These are phyloP conservation scores for Hoplias malabaricus DNA, from an alignment of 2,113 vertebrate genomes.

Conservation along the genomic window DNA sequence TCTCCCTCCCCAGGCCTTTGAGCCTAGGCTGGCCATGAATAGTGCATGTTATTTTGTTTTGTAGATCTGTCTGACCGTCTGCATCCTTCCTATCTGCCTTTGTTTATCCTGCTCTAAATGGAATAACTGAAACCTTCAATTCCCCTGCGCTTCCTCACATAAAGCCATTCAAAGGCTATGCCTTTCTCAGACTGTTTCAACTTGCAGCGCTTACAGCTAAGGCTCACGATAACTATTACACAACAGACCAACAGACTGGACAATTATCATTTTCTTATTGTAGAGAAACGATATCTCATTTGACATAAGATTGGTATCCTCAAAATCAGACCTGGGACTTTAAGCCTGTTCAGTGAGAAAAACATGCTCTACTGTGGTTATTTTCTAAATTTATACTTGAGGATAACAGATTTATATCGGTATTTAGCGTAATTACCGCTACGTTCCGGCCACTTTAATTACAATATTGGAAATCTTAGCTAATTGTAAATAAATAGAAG, in stretches of 20 bases:
- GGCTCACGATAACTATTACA: neutral
- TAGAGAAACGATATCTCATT: neutral
- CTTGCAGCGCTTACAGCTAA: neutral
- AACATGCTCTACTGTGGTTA: too few relatives aligned
- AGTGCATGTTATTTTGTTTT: slow-evolving; percentile 76
- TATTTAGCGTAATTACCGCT: too few relatives aligned
- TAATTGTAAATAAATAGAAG: too few relatives aligned
- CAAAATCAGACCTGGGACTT: too few relatives aligned
- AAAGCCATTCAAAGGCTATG: neutral
- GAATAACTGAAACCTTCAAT: slow-evolving; percentile 60
- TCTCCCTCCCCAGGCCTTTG: slow-evolving; percentile 62
- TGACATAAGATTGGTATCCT: too few relatives aligned
- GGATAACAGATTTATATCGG: too few relatives aligned
- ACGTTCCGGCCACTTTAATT: too few relatives aligned
- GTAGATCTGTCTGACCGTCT: slow-evolving; percentile 68
- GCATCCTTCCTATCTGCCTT: slow-evolving; percentile 42
- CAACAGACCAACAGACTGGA: neutral
- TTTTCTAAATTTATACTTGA: too few relatives aligned
- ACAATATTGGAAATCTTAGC: too few relatives aligned
- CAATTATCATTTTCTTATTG: neutral
- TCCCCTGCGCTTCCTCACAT: neutral
- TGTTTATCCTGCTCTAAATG: slow-evolving; percentile 62
- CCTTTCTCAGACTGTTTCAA: neutral
- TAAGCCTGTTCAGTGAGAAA: too few relatives aligned
- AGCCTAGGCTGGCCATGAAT: slow-evolving; percentile 73